Base-by-base conservation (phyloP, 2,113 vertebrate species). In the Mormyrus lacerda region DNA sequence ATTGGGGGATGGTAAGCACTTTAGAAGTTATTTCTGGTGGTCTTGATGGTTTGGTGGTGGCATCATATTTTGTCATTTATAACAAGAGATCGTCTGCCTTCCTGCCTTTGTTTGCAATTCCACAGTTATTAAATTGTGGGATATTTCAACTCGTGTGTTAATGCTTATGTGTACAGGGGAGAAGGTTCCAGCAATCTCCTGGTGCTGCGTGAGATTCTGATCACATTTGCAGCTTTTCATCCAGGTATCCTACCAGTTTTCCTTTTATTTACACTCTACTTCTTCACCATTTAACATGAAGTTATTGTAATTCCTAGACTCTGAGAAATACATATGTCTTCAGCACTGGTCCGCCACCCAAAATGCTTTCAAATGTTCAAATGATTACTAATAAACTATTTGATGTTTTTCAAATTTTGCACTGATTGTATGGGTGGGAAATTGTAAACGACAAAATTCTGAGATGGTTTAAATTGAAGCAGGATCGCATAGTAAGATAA, bases 171-270 rank as follows among this genome's bases (percentile, higher is more conserved):
- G 47, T 94, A 31, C 91, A 97, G 96, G 91, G 92, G 94, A 8
- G 93, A 96, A 92, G 95, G 96, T 35, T 94, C 93, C 45, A 95
- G 95, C 9, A 97, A 96, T 88, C 95, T 97, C 31, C 91, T 97
- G 91, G 95, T 96, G 83, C 90, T 97, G 87, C 93, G 96, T 92
- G 95, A 97, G n/a, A 95, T 97, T 90, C 95, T 97, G 58, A 95
- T 97, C 93, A 97, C 96, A 2, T 97, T 94, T 58, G 96, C 95
- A 88, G 96, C 96, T 89, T 97, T 96, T 91, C 95, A 97, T 92
- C 96, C 95, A 95, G 96, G 96, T 96, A 94, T 83, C 50, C 79
- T 79, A 35, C 53, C 42, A 27, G 15, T 31, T 24, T 76, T 35
- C 58, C 3, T 45, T 19, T 65, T n/a, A 85, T 15, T 88, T 55